These are phyloP conservation scores for Carassius auratus DNA, from an alignment of 2,113 vertebrate species.

Conservation along the genomic window DNA sequence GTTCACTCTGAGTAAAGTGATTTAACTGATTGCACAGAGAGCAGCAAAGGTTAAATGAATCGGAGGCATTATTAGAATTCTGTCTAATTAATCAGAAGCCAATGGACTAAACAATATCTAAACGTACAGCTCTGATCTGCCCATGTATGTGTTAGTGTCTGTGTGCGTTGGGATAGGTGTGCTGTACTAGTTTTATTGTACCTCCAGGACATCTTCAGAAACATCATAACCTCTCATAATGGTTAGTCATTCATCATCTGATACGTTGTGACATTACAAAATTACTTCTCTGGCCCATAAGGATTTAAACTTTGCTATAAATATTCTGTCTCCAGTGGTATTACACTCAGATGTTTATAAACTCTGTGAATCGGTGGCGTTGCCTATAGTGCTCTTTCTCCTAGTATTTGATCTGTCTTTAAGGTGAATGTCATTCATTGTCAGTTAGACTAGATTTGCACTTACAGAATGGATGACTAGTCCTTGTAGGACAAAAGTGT, in stretches of 20 bases:
- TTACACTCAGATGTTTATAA: not conserved
- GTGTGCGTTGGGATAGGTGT: slow-evolving; percentile 5
- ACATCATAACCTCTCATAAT: slow-evolving; percentile 31
- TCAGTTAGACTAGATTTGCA: too few species aligned
- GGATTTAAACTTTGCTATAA: slow-evolving; percentile 28
- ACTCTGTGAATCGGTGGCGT: too few species aligned
- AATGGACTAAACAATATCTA: not conserved
- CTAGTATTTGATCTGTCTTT: too few species aligned
- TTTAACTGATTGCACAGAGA: not conserved
- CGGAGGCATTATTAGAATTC: slow-evolving; percentile 4
- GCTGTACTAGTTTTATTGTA: slow-evolving; percentile 3
- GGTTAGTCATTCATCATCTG: slow-evolving; percentile 28
- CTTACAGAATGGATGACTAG: too few species aligned
- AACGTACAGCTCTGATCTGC: not conserved
- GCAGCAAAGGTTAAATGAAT: not conserved
- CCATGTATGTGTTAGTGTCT: not conserved
- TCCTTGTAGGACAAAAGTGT: not conserved
- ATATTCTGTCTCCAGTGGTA: slow-evolving; percentile 25
- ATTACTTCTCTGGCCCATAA: slow-evolving; percentile 18
- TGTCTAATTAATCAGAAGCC: slow-evolving; percentile 2
- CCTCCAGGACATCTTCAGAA: slow-evolving; percentile 31
- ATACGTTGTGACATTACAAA: slow-evolving; percentile 40
- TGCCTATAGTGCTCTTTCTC: too few species aligned
- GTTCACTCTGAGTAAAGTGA: not conserved
- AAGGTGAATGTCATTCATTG: too few species aligned